Evolutionary conservation across 2,113 vertebrate genomes (phyloP).

Genomic region (Mirounga angustirostris): DNA sequence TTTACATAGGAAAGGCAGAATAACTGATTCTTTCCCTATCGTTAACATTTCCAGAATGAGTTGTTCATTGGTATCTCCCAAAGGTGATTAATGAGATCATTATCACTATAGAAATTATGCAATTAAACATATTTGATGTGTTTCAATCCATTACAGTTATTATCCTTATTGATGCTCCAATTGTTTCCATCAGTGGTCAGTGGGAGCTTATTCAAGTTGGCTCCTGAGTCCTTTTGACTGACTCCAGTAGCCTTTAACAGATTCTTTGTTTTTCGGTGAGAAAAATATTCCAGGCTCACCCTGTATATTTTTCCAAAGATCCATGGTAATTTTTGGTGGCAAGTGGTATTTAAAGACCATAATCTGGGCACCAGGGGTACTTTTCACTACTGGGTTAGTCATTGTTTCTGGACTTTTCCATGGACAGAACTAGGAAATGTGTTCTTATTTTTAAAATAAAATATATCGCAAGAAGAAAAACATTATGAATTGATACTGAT

Average conservation of each 20-base stretch:
- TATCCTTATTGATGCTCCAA: neutral
- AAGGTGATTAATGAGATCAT: neutral
- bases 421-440: neutral
- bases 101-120: neutral
- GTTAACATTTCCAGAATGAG: constrained; percentile 3
- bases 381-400: neutral
- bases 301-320: neutral
- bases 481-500: neutral
- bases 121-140: neutral
- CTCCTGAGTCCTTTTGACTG: neutral
- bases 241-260: neutral
- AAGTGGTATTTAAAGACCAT: neutral
- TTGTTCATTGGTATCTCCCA: neutral
- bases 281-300: neutral
- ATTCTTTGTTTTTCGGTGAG: neutral
- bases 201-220: neutral
- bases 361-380: neutral
- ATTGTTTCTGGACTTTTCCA: neutral
- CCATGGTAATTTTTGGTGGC: neutral
- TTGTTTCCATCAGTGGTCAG: neutral
- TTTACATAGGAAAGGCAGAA: neutral
- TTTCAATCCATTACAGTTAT: neutral
- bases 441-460: constrained; percentile 7
- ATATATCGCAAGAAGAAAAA: neutral
- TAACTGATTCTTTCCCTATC: neutral